Evolutionary conservation across 2,797 vertebrate genomes (phyloP).

Genomic region (Brachyalestes nurse): DNA sequence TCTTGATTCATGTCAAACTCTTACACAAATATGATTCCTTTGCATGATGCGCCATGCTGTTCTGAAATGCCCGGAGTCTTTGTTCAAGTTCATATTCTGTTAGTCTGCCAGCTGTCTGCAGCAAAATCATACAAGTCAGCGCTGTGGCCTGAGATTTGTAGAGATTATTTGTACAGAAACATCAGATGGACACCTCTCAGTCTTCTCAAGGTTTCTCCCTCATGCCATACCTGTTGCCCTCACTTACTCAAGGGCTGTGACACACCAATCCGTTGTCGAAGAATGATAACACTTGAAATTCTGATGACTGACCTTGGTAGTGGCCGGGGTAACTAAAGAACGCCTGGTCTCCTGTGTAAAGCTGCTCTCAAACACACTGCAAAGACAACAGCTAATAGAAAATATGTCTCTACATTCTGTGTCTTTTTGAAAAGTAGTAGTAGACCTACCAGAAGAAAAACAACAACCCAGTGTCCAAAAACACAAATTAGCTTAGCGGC

Average conservation of each 20-base stretch:
- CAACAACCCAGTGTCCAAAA: no score
- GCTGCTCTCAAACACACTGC: not conserved
- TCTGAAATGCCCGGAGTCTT: slow-evolving; percentile 15
- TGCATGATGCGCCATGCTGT: not conserved
- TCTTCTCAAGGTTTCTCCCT: not conserved
- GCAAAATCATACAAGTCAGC: not conserved
- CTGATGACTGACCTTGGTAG: no score
- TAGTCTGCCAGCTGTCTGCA: not conserved
- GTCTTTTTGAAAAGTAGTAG: not conserved
- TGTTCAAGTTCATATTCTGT: slow-evolving; percentile 15
- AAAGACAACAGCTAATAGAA: no score
- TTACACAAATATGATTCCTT: slow-evolving; percentile 32
- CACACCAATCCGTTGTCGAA: not conserved
- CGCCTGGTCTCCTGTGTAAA: not conserved
- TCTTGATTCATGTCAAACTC: slow-evolving; percentile 15
- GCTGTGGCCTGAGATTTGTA: not conserved
- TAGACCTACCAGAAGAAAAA: no score
- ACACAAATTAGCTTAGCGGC: no score
- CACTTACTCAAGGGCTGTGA: not conserved
- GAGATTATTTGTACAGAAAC: not conserved
- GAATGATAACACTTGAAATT: not conserved
- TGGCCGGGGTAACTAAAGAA: no score
- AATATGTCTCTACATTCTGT: not conserved
- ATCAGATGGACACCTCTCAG: not conserved
- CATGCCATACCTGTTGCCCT: not conserved